Conservation (phyloP, 2,113 vertebrate genomes). For the Perccottus glenii region DNA sequence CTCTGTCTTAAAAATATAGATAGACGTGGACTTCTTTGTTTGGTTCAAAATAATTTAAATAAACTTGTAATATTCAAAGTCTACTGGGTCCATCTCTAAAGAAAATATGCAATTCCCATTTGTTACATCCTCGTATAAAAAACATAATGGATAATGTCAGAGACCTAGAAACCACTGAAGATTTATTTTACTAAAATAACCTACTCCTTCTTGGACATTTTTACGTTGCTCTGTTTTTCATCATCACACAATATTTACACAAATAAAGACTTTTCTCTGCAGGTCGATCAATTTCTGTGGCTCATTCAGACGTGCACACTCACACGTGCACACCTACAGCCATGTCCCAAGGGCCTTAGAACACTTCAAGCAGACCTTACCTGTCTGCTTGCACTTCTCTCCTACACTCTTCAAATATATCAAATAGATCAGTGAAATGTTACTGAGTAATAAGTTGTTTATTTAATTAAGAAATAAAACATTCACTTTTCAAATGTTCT, state of each 20-base stretch:
- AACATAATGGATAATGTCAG: not conserved
- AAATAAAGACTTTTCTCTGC: not conserved
- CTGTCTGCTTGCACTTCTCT: conserved; percentile 44
- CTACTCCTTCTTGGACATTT: not conserved
- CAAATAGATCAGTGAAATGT: conserved; percentile 41
- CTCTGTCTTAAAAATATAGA: no score
- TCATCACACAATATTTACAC: conserved; percentile 1
- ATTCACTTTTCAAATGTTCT: conserved; percentile 22
- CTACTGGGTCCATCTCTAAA: no score
- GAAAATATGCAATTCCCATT: no score
- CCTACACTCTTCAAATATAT: conserved; percentile 55
- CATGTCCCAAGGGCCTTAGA: conserved; percentile 42
- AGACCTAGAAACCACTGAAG: not conserved
- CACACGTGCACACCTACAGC: conserved; percentile 20
- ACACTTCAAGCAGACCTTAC: conserved; percentile 41
- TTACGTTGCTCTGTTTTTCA: not conserved
- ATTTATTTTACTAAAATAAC: not conserved
- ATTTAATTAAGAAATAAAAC: conserved; percentile 34
- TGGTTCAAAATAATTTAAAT: no score
- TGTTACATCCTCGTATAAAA: no score
- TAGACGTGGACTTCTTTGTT: no score
- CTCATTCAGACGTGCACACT: conserved; percentile 1
- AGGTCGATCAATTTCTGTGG: not conserved
- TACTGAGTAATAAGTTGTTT: conserved; percentile 26
- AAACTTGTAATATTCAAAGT: no score